Evolutionary conservation across 1,140 invertebrate genomes (phyloP), one percentile per base, ranked within the genome.

Genomic region (Drosophila kanapiae): DNA sequence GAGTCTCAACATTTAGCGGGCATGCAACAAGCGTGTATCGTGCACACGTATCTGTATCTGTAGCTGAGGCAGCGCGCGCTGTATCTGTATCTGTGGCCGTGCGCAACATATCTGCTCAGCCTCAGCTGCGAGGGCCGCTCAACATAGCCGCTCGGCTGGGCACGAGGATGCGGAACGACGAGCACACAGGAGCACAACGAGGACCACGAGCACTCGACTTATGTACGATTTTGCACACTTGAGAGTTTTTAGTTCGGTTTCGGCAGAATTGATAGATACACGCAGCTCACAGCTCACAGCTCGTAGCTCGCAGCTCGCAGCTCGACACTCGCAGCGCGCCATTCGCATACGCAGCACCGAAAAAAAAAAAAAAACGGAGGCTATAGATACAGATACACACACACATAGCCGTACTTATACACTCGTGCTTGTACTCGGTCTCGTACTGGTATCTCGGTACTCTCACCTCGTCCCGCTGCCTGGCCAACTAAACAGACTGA

Each of bases 171-270:
- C 45, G 45, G 45, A 47, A 54, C 64, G 65, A 69, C 47, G 31
- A 53, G 14, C 47, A 23, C 31, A 31, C 48, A 33, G 47, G 35
- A 42, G 53, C 45, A 48, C 6, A 14, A 8, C 18, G 48, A 56
- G 62, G 37, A 49, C 47, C 31, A 45, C 27, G 33, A 48, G 23
- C 75, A 80, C 78, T 90, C 82, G 85, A 88, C 84, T 90, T 88
- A 90, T 84, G 84, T 90, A 84, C 80, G 69, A 84, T 84, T 84
- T 88, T 72, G 83, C 83, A 88, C 83, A 87, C 84, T 88, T 88
- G 85, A 88, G 84, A 90, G 85, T 88, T 87, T 65, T 88, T 88
- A 88, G 84, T 84, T 88, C 84, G 82, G 85, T 84, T 88, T 90
- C 62, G 80, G 69, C 80, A 83, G 80, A 88, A 87, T 87, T 88